Evolutionary conservation across 1,140 invertebrate species (phyloP).

Genomic region (Procambarus virginalis): DNA sequence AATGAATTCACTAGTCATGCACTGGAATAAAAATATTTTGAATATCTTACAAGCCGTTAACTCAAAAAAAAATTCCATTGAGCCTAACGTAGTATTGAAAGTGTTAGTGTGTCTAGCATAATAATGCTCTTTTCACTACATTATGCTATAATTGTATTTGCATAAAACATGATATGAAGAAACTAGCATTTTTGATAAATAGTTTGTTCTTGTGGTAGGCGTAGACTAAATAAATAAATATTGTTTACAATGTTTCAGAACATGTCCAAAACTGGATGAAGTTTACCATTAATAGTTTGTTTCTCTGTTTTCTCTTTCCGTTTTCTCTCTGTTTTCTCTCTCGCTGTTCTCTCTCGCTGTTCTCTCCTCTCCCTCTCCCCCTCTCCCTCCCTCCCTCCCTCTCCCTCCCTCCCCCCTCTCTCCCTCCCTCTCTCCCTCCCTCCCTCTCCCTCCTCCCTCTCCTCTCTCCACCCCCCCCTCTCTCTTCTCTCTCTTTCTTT

Average conservation of each 20-base stretch:
- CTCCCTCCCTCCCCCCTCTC: no score
- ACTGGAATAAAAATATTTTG: not conserved
- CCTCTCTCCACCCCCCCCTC: no score
- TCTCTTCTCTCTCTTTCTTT: no score
- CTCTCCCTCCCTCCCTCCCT: no score
- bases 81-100: not conserved
- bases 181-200: not conserved
- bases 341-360: no score
- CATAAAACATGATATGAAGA: slow-evolving; percentile 1
- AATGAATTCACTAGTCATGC: slow-evolving; percentile 18
- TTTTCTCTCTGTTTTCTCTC: not conserved
- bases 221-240: not conserved
- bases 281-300: not conserved
- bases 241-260: not conserved
- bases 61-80: not conserved
- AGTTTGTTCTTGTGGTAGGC: not conserved
- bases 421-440: no score
- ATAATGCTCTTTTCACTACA: not conserved
- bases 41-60: slow-evolving; percentile 1
- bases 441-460: no score
- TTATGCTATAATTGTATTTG: not conserved
- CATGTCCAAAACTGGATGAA: not conserved
- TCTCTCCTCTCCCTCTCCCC: no score
- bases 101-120: not conserved
- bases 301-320: no score